Evolutionary conservation across 2,888 invertebrate genomes (phyloP).

Genomic region (Torymus texanus): DNA sequence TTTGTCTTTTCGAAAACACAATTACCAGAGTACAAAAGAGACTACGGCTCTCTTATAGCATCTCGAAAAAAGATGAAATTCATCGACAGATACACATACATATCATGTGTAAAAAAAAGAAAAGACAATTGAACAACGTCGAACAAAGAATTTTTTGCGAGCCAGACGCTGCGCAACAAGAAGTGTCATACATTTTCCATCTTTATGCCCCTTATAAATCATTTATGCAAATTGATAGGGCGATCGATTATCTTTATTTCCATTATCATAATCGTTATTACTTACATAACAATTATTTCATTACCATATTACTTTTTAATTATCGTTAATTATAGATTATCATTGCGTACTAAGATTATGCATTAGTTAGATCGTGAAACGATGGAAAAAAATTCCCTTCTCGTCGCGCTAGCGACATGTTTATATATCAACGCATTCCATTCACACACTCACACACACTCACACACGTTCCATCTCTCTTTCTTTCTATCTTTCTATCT

Average conservation of each 20-base stretch:
- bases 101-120: too few species aligned
- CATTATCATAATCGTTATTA: conserved; percentile 14
- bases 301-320: conserved; percentile 23
- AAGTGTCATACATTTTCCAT: background rate
- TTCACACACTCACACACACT: too few species aligned
- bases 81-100: too few species aligned
- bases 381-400: conserved; percentile 10
- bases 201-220: background rate
- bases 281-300: conserved; percentile 30
- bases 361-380: conserved; percentile 21
- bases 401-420: conserved; percentile 33
- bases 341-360: conserved; percentile 45
- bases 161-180: conserved; percentile 24
- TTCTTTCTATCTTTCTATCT: background rate
- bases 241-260: conserved; percentile 1
- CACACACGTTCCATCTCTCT: background rate
- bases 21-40: too few species aligned
- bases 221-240: conserved; percentile 10
- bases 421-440: too few species aligned
- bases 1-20: too few species aligned
- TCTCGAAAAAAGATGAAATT: too few species aligned
- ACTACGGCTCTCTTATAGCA: too few species aligned
- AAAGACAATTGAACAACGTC: too few species aligned
- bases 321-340: conserved; percentile 36
- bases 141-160: conserved; percentile 17